Conservation (phyloP, 2,888 invertebrate species). For the Metellina segmentata region DNA sequence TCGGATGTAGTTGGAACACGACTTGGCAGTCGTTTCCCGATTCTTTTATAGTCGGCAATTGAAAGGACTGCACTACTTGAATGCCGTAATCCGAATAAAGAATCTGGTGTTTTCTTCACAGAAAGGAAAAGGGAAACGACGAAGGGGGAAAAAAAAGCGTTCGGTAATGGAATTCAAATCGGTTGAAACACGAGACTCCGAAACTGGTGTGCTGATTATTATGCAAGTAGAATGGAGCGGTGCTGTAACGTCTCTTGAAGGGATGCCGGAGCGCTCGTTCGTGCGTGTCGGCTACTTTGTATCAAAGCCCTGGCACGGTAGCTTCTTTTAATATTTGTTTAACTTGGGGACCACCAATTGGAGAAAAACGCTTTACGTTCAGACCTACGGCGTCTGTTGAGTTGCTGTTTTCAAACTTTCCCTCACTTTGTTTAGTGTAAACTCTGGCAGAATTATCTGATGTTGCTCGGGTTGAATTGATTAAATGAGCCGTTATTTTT, state of each 20-base stretch:
- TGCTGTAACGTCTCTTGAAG: conserved; percentile 24
- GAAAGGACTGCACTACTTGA: neutral
- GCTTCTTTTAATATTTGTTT: conserved; percentile 55
- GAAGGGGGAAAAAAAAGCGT: conserved; percentile 13
- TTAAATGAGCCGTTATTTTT: too few species aligned
- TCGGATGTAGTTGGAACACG: neutral
- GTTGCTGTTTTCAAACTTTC: too few species aligned
- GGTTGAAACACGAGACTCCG: conserved; percentile 38
- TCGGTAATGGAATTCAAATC: conserved; percentile 63
- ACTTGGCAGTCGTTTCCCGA: neutral
- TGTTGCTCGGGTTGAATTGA: too few species aligned
- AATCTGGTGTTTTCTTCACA: conserved; percentile 1
- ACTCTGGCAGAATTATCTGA: too few species aligned
- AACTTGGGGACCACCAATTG: neutral
- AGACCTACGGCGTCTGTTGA: too few species aligned
- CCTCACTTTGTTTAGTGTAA: too few species aligned
- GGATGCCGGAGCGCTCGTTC: neutral
- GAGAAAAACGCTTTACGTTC: too few species aligned
- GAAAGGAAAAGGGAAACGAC: conserved; percentile 12
- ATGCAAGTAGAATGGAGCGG: conserved; percentile 45
- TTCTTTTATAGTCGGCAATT: conserved; percentile 5
- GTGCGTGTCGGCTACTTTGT: conserved; percentile 27
- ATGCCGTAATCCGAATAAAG: conserved; percentile 8
- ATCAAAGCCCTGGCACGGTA: neutral
- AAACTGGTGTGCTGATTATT: conserved; percentile 20